Conservation (phyloP, 2,888 invertebrate species). For the Anorthoa munda region DNA sequence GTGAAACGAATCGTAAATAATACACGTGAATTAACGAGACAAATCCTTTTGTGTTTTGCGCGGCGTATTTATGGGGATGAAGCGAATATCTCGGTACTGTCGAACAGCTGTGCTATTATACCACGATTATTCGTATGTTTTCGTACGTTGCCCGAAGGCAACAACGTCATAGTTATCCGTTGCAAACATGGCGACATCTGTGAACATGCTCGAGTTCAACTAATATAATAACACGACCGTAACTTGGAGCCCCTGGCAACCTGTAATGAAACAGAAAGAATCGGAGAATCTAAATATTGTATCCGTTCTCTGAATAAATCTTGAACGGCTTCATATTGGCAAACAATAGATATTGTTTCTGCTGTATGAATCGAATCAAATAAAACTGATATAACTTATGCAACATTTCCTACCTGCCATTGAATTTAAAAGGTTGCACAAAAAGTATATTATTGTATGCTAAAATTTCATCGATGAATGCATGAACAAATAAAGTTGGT, state of each 20-base stretch:
- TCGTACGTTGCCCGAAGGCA: conserved; percentile 77
- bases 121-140: conserved; percentile 73
- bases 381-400: conserved; percentile 20
- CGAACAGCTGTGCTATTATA: conserved; percentile 77
- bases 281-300: conserved; percentile 47
- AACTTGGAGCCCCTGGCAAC: conserved; percentile 73
- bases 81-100: conserved; percentile 71
- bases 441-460: conserved; percentile 64
- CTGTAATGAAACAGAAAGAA: conserved; percentile 76
- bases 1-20: conserved; percentile 88
- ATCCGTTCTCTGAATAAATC: conserved; percentile 53
- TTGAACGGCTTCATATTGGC: conserved; percentile 43
- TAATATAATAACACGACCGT: conserved; percentile 84
- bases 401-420: conserved; percentile 32
- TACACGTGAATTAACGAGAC: conserved; percentile 86
- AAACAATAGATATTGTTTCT: conserved; percentile 34
- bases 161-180: conserved; percentile 76
- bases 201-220: conserved; percentile 77
- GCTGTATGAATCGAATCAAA: conserved; percentile 32
- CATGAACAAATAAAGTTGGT: conserved; percentile 70
- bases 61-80: conserved; percentile 65
- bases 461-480: conserved; percentile 68
- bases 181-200: conserved; percentile 82
- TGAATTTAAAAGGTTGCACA: conserved; percentile 53
- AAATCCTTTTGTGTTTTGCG: conserved; percentile 81